A percentile compares a stretch with the other conserved stretches of the same genome.
These are phyloP conservation scores for Aphidius ervi DNA, from an alignment of 1,140 invertebrate genomes.

Conservation along the genomic window DNA sequence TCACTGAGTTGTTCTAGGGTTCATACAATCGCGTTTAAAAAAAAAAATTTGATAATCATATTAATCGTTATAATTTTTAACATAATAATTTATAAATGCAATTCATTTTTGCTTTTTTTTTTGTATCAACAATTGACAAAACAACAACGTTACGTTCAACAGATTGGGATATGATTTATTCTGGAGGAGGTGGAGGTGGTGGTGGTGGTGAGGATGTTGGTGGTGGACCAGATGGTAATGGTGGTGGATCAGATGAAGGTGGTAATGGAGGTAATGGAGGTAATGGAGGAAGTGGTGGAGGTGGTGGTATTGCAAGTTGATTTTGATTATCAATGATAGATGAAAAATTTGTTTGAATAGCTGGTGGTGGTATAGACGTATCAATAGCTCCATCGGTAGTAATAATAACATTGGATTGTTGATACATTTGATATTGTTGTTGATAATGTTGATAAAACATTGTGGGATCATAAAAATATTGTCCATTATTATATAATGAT, in stretches of 20 bases:
- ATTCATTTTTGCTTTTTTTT: too few species aligned
- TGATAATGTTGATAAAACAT: constrained; percentile 37
- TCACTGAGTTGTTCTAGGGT: too few species aligned
- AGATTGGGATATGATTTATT: constrained; percentile 24
- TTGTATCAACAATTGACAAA: too few species aligned
- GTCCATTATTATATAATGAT: constrained; percentile 5
- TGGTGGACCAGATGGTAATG: constrained; percentile 34
- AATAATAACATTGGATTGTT: constrained; percentile 36
- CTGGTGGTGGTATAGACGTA: constrained; percentile 45
- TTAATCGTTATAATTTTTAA: too few species aligned
- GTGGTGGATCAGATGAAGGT: constrained; percentile 24
- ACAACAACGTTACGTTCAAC: neutral
- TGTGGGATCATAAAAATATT: constrained; percentile 38
- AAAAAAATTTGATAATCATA: too few species aligned
- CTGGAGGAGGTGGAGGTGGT: constrained; percentile 52
- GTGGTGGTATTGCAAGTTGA: constrained; percentile 15
- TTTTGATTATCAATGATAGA: neutral
- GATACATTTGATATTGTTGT: constrained; percentile 37
- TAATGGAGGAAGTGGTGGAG: neutral
- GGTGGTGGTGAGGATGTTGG: constrained; percentile 43
- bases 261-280: constrained; percentile 38
- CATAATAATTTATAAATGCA: too few species aligned
- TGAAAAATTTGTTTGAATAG: neutral
- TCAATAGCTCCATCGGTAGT: constrained; percentile 42
- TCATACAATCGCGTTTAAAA: too few species aligned